Evolutionary conservation across 2,888 invertebrate genomes (phyloP).

Genomic region (Heliconius aoede): DNA sequence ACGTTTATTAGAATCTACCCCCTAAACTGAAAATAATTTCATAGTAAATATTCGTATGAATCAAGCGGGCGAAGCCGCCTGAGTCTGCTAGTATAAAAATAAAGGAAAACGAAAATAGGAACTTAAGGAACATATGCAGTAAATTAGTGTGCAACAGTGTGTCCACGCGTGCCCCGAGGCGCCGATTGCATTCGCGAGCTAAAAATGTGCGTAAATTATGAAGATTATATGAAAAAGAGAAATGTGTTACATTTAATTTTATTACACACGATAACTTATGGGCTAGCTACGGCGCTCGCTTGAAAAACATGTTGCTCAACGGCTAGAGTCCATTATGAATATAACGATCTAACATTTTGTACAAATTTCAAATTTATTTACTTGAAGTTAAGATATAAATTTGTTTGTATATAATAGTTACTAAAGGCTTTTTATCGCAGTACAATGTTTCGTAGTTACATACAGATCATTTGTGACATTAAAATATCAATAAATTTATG

Average conservation of each 20-base stretch:
- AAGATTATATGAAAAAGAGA: slow-evolving; percentile 83
- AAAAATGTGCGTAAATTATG: slow-evolving; percentile 82
- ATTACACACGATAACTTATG: slow-evolving; percentile 83
- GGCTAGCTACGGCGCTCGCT: slow-evolving; percentile 76
- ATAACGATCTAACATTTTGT: slow-evolving; percentile 37
- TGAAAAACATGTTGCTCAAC: slow-evolving; percentile 72
- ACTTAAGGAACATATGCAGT: slow-evolving; percentile 36
- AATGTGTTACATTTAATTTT: slow-evolving; percentile 84
- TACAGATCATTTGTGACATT: slow-evolving; percentile 83
- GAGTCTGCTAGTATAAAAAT: too few species aligned
- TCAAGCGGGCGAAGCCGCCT: too few species aligned
- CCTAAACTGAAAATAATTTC: too few species aligned
- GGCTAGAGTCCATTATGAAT: slow-evolving; percentile 22
- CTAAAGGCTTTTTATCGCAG: slow-evolving; percentile 56
- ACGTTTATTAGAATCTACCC: too few species aligned
- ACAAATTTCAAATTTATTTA: slow-evolving; percentile 4
- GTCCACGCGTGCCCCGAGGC: slow-evolving; percentile 63
- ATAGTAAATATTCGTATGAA: too few species aligned
- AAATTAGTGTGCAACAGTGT: slow-evolving; percentile 34
- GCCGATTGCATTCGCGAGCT: slow-evolving; percentile 76
- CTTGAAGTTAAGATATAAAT: slow-evolving; percentile 46
- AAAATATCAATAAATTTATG: slow-evolving; percentile 83
- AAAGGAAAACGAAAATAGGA: slow-evolving; percentile 32
- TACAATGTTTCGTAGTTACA: slow-evolving; percentile 67
- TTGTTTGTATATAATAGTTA: slow-evolving; percentile 36